These are phyloP conservation scores for Aramus guarauna DNA, from an alignment of 2,113 vertebrate genomes.

Conservation along the genomic window DNA sequence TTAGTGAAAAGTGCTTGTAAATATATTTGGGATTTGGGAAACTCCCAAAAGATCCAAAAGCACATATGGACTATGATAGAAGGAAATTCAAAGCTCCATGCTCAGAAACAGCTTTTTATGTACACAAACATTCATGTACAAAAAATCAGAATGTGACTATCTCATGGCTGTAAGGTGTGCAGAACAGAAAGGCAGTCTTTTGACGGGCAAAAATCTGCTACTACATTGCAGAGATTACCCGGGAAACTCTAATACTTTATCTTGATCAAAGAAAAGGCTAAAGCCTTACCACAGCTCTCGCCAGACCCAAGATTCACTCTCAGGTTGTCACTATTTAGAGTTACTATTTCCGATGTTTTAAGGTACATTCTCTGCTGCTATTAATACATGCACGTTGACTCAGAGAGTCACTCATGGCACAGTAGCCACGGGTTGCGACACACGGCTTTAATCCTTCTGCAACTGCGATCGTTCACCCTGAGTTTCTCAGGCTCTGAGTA, in stretches of 20 bases:
- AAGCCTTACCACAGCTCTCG: background rate
- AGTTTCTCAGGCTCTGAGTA: background rate
- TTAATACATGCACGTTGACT: rapidly evolving
- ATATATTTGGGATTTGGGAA: background rate
- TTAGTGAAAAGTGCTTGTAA: background rate
- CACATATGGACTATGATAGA: background rate
- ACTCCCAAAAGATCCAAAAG: background rate
- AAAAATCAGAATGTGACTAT: background rate
- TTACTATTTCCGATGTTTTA: background rate
- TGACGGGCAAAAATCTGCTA: background rate
- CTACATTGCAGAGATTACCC: background rate
- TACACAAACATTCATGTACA: background rate
- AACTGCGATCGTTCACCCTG: background rate
- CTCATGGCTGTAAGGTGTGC: background rate
- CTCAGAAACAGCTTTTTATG: background rate
- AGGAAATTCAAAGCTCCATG: background rate
- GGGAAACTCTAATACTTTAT: background rate
- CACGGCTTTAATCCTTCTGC: rapidly evolving
- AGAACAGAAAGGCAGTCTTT: background rate
- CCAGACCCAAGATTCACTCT: background rate
- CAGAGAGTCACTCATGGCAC: rapidly evolving
- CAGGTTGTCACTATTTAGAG: background rate
- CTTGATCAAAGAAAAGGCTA: background rate
- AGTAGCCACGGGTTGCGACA: rapidly evolving
- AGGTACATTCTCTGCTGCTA: background rate